Base-by-base conservation (phyloP, 2,113 vertebrate genomes). In the Sylvia atricapilla region DNA sequence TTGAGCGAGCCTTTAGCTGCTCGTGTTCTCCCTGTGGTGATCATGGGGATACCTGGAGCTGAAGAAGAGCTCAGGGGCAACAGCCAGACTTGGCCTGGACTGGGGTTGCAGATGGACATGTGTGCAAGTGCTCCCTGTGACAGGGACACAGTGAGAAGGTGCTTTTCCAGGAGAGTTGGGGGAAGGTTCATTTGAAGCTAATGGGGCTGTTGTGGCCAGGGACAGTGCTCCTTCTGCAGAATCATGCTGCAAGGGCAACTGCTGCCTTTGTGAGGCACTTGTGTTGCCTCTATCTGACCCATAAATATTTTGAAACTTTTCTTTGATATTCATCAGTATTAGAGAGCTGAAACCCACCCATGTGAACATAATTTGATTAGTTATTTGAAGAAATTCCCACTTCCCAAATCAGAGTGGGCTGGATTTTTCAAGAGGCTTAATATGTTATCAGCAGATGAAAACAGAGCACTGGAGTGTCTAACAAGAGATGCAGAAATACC, bases 281-380 rank as follows among this genome's bases (percentile, higher is more conserved):
- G 2, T 0, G 0, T 53, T 77, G 35, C 37, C 46, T 88, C 14
- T 49, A 0, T 37, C 46, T 90, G 67, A 68, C 82, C 35, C 13
- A 0, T 33, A 68, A 58, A 25, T 15, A 39, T 58, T 93, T 72
- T 37, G 20, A 64, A 72, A 41, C 27, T 64, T 58, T 44, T 28
- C 47, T 90, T 73, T 49, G 15, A 11, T 66, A 19, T 33, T 82
- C 16, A 10, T 25, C 46, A 35, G 31, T 76, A 43, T 47, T n/a
- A 39, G 63, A 63, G 41, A 82, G 37, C 52, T 75, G 69, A 94
- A 87, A 84, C 30, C 13, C 35, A 77, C 5, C 35, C 43, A 30
- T 12, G 9, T 53, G 52, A 64, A 20, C 6, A 9, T 81, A 31
- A 87, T 90, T 89, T 79, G 58, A 35, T 95, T 52, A 64, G 53